phyloP scores from a whole-genome alignment of 1,140 invertebrate genomes.

The Hycleus cichorii region DNA sequence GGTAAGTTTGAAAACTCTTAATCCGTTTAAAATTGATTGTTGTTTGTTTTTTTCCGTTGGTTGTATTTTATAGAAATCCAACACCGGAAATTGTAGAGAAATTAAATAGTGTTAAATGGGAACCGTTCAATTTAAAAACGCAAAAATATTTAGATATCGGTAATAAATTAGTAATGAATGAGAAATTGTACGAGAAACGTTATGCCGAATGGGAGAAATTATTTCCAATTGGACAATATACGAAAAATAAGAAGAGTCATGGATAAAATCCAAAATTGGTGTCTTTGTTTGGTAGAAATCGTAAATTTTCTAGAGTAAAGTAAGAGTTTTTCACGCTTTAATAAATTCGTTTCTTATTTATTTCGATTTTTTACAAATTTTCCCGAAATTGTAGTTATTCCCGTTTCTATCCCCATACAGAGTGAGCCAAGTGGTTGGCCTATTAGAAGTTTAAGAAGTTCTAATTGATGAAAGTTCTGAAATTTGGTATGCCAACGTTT shows the following conservation, averaged over 20 bases:
- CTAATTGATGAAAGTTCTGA: too few species aligned
- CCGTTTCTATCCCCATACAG: too few species aligned
- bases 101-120: slow-evolving; percentile 45
- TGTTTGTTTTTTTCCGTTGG: background rate
- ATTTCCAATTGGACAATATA: slow-evolving; percentile 40
- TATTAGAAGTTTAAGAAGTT: too few species aligned
- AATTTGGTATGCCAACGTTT: too few species aligned
- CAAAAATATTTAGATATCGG: slow-evolving; percentile 51
- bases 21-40: background rate
- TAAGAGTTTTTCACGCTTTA: too few species aligned
- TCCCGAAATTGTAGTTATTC: too few species aligned
- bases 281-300: too few species aligned
- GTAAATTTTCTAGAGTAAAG: too few species aligned
- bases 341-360: too few species aligned
- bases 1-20: slow-evolving; percentile 33
- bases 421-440: too few species aligned
- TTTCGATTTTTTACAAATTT: too few species aligned
- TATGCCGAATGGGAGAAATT: slow-evolving; percentile 51
- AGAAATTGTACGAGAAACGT: slow-evolving; percentile 46
- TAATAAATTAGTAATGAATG: slow-evolving; percentile 33
- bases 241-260: slow-evolving; percentile 1
- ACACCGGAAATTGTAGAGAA: slow-evolving; percentile 33
- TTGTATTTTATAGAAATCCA: slow-evolving; percentile 36
- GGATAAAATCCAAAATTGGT: too few species aligned
- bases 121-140: slow-evolving; percentile 42